Base-by-base conservation (phyloP, 2,888 invertebrate species). In the Euspilapteryx auroguttella region DNA sequence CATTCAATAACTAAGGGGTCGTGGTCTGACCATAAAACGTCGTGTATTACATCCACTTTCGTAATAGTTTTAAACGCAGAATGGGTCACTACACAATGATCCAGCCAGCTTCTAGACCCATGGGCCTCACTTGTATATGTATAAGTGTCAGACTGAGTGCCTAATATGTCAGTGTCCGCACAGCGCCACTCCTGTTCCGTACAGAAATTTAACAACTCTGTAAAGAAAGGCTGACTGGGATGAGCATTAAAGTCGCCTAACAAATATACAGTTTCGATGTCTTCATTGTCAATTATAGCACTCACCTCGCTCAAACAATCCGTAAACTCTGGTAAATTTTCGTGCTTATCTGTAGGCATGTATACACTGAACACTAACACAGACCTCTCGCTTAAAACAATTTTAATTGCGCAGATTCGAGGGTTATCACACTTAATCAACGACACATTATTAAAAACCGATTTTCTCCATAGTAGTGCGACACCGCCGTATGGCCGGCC, bases 301-400 rank as follows among this genome's bases (percentile, higher is more conserved):
- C 25, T 25, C 14, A 25, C 14, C 9, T 8, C 25, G 8, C 25
- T 15, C 6, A 25, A 9, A 12, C 14, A 14, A 9, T 12, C n/a
- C 14, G 25, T 25, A n/a, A 25, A 25, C 8, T 14, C 14, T 3
- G 15, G 4, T 5, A 27, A 15, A 13, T 34, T 30, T 2, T 29
- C 34, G 6, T 10, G 8, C 17, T 22, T 25, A n/a, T 34, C 30
- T 3, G 26, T 34, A 17, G 30, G 32, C 32, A 34, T 34, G 15
- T 32, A 32, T 3, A 32, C 28, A 26, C 13, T 25, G 15, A 34
- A 24, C 8, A 32, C 30, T 11, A 32, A 14, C 1, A 34, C 7
- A 12, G 13, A 14, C 22, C 10, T 5, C n/a, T 9, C 30, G 12
- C 5, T 11, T 25, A 9, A 10, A 15, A 2, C 14, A 21, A 17